Base-by-base conservation (phyloP, 2,888 invertebrate species). In the Holacanthella duospinosa region DNA sequence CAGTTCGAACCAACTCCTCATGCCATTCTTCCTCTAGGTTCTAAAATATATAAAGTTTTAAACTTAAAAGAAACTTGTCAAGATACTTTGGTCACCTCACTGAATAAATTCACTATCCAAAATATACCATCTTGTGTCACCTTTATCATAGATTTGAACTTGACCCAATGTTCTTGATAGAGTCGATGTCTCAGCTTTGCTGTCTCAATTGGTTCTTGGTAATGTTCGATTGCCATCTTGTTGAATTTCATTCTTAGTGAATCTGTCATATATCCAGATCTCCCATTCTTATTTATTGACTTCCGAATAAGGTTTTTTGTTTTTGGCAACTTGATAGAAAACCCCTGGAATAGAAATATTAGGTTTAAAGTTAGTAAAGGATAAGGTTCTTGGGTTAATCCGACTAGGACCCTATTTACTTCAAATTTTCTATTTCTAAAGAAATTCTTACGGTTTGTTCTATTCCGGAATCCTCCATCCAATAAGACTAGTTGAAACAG, bases 11-110 rank as follows among this genome's bases (percentile, higher is more conserved):
- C 6, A 36, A 16, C 9, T 36, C 16, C 16, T 6, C 9, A 16
- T 59, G 55, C 67, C 67, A 67, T 25, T 29, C 28, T 27, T 27
- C 21, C 27, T 67, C 58, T 43, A 63, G 55, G 2, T 62, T 44
- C 65, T 64, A 29, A 19, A 29, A 29, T 9, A 58, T 21, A 48
- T 48, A 48, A 21, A 9, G n/a, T 16, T 48, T 21, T 21, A 36
- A 16, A n/a, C 12, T 48, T 6, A 36, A 36, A 9, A 6, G 16
- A 36, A 6, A 6, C 36, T 36, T 9, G 36, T 16, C 36, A 36
- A 36, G 9, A 9, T 36, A 6, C 36, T 36, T 36, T 36, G 36
- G 6, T 6, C 36, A n/a, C n/a, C n/a, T n/a, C n/a, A n/a, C n/a
- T n/a, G n/a, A n/a, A n/a, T n/a, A 6, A 36, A 36, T 36, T 16